These are phyloP conservation scores for Felis chaus DNA, from an alignment of 2,113 vertebrate genomes.

Conservation along the genomic window DNA sequence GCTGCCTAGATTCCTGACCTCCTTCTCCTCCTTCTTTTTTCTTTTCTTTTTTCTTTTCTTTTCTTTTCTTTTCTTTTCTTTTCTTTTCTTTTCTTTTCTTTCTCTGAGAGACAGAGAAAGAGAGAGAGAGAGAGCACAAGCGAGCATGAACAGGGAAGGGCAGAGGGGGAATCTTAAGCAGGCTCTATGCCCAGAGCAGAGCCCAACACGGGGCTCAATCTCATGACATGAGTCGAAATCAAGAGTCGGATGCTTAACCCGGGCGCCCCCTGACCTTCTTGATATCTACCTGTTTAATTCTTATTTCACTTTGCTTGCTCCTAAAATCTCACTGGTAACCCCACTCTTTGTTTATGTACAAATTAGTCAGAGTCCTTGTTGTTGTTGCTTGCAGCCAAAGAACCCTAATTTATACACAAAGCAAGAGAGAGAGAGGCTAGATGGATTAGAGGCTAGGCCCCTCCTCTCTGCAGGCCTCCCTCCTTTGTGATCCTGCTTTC, in stretches of 20 bases:
- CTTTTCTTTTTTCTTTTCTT: too few relatives aligned
- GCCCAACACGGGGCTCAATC: too few relatives aligned
- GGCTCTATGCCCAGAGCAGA: too few relatives aligned
- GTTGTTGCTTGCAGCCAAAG: background rate
- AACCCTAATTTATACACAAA: background rate
- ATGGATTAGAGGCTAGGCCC: background rate
- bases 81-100: too few relatives aligned
- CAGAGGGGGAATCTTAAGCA: too few relatives aligned
- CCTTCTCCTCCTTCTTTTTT: too few relatives aligned
- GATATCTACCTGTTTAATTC: background rate
- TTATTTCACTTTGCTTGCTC: slow-evolving; percentile 30
- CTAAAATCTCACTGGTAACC: background rate
- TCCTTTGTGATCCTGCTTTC: background rate
- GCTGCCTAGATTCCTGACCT: background rate
- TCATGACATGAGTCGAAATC: too few relatives aligned
- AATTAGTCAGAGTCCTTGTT: background rate
- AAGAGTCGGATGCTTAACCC: too few relatives aligned
- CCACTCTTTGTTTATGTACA: background rate
- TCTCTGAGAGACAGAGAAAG: too few relatives aligned
- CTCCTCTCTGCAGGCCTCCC: background rate
- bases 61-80: too few relatives aligned
- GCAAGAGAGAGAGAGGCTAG: background rate
- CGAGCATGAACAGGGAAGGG: too few relatives aligned
- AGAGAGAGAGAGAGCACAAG: too few relatives aligned
- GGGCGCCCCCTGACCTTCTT: background rate